Evolutionary conservation across 2,113 vertebrate species (phyloP).

Genomic region (Campylomormyrus numenius): DNA sequence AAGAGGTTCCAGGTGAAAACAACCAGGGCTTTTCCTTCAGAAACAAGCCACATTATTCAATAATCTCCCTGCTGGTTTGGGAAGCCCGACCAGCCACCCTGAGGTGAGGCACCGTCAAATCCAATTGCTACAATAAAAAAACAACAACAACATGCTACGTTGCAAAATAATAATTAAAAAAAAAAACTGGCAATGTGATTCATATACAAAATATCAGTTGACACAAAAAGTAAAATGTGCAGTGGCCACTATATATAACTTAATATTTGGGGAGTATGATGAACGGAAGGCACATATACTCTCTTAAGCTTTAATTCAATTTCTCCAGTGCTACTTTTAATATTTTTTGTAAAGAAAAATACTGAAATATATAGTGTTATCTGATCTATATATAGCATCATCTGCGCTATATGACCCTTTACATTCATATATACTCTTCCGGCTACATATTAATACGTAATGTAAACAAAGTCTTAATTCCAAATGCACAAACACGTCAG

Average conservation of each 20-base stretch:
- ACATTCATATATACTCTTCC: conserved; percentile 17
- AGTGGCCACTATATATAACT: background rate
- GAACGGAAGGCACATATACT: conserved; percentile 24
- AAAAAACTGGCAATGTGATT: background rate
- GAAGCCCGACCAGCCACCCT: background rate
- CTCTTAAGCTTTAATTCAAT: background rate
- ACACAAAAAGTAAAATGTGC: conserved; percentile 11
- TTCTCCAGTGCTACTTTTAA: background rate
- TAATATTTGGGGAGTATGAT: conserved; percentile 11
- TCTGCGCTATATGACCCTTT: background rate
- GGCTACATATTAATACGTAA: conserved; percentile 15
- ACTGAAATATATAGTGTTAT: background rate
- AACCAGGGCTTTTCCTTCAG: background rate
- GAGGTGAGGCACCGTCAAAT: background rate
- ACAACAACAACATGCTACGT: background rate
- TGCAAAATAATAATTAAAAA: background rate
- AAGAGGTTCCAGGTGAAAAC: background rate
- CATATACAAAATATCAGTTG: conserved; percentile 10
- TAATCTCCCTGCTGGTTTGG: background rate
- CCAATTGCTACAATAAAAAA: background rate
- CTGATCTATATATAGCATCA: background rate
- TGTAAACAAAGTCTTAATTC: conserved; percentile 9
- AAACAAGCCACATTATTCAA: background rate
- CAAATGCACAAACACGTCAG: conserved; percentile 8
- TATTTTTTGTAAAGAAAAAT: background rate